Evolutionary conservation across 2,797 vertebrate genomes (phyloP).

Genomic region (Nasua narica): DNA sequence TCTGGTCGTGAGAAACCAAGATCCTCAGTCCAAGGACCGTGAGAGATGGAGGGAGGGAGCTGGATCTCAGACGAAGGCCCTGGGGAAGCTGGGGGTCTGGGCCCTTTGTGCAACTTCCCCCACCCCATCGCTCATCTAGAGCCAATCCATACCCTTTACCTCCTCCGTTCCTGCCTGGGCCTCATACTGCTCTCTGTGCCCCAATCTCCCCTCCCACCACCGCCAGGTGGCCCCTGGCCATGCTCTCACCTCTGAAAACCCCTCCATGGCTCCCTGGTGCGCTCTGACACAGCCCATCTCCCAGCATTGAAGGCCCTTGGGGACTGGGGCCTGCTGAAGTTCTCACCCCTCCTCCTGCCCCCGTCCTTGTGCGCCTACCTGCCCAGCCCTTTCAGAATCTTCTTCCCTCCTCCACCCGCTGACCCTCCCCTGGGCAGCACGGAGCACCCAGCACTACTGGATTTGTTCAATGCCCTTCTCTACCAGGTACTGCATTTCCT

Average conservation of each 20-base stretch:
- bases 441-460: neutral
- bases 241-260: neutral
- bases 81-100: neutral
- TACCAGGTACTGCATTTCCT: neutral
- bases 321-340: neutral
- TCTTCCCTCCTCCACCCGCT: neutral
- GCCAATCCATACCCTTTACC: neutral
- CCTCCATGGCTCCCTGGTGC: neutral
- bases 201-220: neutral
- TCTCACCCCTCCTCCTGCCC: neutral
- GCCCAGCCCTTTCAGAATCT: neutral
- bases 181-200: fast-evolving
- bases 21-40: neutral
- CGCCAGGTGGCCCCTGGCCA: neutral
- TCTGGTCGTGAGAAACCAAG: neutral
- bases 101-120: neutral
- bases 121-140: neutral
- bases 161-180: neutral
- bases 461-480: neutral
- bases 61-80: neutral
- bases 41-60: neutral
- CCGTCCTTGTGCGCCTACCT: neutral
- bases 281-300: neutral
- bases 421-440: fast-evolving
- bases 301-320: neutral